Evolutionary conservation across 2,888 invertebrate species (phyloP), one percentile per base, ranked within the genome.

Genomic region (Dolichomitus sp.): DNA sequence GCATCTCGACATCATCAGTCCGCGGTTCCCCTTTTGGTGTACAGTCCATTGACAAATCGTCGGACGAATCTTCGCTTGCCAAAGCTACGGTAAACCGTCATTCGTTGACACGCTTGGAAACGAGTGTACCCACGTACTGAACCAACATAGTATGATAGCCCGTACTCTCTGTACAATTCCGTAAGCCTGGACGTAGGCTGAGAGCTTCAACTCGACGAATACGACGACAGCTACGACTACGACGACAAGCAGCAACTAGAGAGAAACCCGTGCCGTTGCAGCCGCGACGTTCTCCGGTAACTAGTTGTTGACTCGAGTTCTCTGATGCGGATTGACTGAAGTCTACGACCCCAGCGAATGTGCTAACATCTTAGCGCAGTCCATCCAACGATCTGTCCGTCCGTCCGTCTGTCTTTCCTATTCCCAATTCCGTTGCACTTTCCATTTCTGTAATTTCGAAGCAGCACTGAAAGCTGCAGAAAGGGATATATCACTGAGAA

Each of bases 261-360:
- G 42, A 57, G 70, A 76, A 70, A 83, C 75, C 48, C 27, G 33
- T 17, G 54, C 9, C 40, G 57, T 27, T n/a, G 70, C 65, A 30
- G 59, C 70, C 81, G 81, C 79, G 81, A 84, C 85, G 85, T 87
- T 88, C 86, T 86, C 85, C 84, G 80, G 87, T 88, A 87, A 89
- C 88, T 88, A 89, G 85, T 88, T 88, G 87, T 88, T 88, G 86
- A 88, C 87, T 90, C 81, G 81, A 84, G 86, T 87, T 88, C 81
- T 80, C 83, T 80, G 83, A 83, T 83, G 85, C 86, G 85, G 87
- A 89, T 88, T 87, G 89, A 90, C 84, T 85, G 83, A 72, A 87
- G 84, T 74, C 80, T 83, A 81, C 83, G 83, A 85, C 77, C 80
- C 80, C 40, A 76, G 75, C 73, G 72, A 84, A 86, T 81, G 84